Base-by-base conservation (phyloP, 2,797 vertebrate species). In the Poeciliopsis infans region DNA sequence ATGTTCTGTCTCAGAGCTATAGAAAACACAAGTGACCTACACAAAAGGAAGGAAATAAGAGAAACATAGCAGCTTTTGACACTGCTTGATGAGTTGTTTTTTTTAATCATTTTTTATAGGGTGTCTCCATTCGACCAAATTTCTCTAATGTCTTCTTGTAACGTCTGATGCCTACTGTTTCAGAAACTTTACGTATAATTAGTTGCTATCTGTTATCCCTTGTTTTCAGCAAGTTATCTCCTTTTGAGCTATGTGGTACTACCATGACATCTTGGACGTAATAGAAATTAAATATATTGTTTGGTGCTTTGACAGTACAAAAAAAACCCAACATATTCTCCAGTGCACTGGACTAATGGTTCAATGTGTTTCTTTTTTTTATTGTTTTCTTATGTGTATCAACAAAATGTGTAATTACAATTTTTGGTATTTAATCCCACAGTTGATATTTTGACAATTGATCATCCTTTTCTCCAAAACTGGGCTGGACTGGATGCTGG, bases 1-100 rank as follows among this genome's bases (percentile, higher is more conserved):
- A 39, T 72, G 79, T 75, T 85, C 76, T 74, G 46, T 84, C 74
- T 91, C 81, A 87, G 91, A 92, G 92, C 93, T 93, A 93, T 89
- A 92, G 88, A 90, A 89, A 86, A 89, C 59, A 87, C 92, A 93
- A 92, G 88, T 74, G 68, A 76, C 70, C 79, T 77, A 77, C 43
- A 74, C 79, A 86, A 72, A 61, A 49, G 74, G 83, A 66, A 23
- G 33, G 72, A 31, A 74, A 13, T 59, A 83, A 51, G 20, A 39
- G 72, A 36, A 74, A 10, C 41, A 20, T 47, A n/a, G 74, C 20
- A 0, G 1, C 25, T n/a, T 15, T 45, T n/a, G 6, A 1, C 15
- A 3, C 45, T 70, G 12, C 10, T 68, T 41, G 36, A 68, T 25
- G 64, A 41, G 12, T 25, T 43, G 13, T 43, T 12, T 36, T 66